Evolutionary conservation across 1,140 invertebrate species (phyloP).

Genomic region (Sinonovacula constricta): DNA sequence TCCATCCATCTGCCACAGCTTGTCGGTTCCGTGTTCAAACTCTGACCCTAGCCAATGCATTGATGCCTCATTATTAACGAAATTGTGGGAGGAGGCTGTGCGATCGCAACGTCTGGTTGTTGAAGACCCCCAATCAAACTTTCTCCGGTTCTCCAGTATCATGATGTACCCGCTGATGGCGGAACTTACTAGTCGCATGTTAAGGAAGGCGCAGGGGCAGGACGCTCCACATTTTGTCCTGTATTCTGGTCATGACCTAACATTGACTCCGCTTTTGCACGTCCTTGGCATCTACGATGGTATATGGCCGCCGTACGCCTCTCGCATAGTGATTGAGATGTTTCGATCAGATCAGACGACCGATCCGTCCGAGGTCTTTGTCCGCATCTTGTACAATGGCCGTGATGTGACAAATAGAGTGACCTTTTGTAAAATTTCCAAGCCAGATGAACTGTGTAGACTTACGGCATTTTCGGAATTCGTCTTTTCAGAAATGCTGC

Average conservation of each 20-base stretch:
- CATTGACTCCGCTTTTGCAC: conserved; percentile 88
- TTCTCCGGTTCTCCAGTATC: conserved; percentile 63
- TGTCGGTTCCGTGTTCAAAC: conserved; percentile 84
- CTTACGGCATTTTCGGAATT: conserved; percentile 73
- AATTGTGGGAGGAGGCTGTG: conserved; percentile 72
- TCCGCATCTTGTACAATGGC: conserved; percentile 88
- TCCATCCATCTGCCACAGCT: conserved; percentile 90
- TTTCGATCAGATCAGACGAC: conserved; percentile 71
- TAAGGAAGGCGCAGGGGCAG: conserved; percentile 87
- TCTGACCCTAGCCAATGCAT: conserved; percentile 56
- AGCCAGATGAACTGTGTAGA: conserved; percentile 66
- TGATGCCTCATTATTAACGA: conserved; percentile 59
- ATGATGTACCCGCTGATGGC: conserved; percentile 76
- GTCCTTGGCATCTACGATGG: conserved; percentile 86
- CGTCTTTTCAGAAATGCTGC: conserved; percentile 49
- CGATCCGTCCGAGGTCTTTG: conserved; percentile 77
- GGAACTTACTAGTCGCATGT: conserved; percentile 83
- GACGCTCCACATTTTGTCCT: conserved; percentile 88
- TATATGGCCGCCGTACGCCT: conserved; percentile 86
- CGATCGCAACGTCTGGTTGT: conserved; percentile 64
- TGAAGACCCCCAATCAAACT: conserved; percentile 53
- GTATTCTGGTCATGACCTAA: conserved; percentile 95
- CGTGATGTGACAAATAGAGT: conserved; percentile 90
- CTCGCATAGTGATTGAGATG: conserved; percentile 89
- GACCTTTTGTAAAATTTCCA: conserved; percentile 84